phyloP scores from a whole-genome alignment of 2,888 invertebrate species.

The Drosophila quinaria region DNA sequence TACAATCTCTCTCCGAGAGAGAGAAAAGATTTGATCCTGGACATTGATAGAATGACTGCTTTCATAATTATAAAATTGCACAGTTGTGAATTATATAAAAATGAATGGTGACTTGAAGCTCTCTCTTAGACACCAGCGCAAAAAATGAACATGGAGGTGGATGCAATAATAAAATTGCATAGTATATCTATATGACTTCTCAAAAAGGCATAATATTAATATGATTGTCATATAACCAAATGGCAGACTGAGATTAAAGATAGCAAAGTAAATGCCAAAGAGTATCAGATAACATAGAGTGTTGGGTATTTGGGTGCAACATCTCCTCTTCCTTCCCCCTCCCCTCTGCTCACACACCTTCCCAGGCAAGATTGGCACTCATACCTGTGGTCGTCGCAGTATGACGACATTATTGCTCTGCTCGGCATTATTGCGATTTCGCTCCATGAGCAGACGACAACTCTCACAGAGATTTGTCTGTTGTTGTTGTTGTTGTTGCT shows the following conservation, averaged over 20 bases:
- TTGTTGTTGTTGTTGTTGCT: constrained; percentile 38
- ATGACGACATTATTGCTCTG: constrained; percentile 65
- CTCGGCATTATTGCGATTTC: constrained; percentile 82
- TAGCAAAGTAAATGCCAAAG: constrained; percentile 5
- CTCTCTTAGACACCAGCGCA: not conserved
- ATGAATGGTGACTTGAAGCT: too few relatives aligned
- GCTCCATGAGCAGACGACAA: constrained; percentile 80
- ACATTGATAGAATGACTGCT: not conserved
- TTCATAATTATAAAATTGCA: not conserved
- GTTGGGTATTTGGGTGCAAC: not conserved
- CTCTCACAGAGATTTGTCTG: constrained; percentile 78
- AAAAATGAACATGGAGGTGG: not conserved
- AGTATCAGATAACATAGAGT: constrained; percentile 15
- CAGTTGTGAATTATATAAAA: too few relatives aligned
- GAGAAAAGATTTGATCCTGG: not conserved
- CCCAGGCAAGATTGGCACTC: not conserved
- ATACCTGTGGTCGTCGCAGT: constrained; percentile 60
- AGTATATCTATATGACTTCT: not conserved
- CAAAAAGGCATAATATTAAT: not conserved
- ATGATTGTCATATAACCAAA: constrained; percentile 6
- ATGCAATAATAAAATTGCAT: not conserved
- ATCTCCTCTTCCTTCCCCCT: not conserved
- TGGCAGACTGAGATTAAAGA: constrained; percentile 8
- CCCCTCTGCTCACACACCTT: too few relatives aligned
- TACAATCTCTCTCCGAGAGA: too few relatives aligned